These are phyloP conservation scores for Sterna hirundo DNA, from an alignment of 2,113 vertebrate genomes.

Conservation along the genomic window DNA sequence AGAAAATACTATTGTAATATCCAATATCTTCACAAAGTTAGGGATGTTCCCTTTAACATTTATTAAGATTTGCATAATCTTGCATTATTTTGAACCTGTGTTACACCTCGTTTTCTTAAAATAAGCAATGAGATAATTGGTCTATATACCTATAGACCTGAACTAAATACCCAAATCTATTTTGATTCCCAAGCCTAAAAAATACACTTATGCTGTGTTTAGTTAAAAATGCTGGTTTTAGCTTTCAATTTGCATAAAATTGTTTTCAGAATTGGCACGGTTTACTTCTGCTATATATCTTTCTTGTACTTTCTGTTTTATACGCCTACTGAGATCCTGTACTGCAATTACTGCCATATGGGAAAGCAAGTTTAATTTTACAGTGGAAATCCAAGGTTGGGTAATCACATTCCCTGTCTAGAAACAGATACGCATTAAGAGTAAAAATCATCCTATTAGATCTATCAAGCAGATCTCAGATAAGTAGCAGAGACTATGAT, in stretches of 20 bases:
- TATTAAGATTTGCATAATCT: neutral
- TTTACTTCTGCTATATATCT: neutral
- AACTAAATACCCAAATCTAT: neutral
- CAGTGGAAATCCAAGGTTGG: neutral
- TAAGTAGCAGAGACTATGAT: neutral
- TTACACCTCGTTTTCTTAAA: neutral
- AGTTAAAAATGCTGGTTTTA: neutral
- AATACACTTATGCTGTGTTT: neutral
- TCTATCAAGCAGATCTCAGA: neutral
- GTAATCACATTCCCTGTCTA: neutral
- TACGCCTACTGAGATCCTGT: conserved; percentile 30
- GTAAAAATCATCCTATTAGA: neutral
- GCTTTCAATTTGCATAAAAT: conserved; percentile 10
- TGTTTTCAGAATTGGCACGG: conserved; percentile 1
- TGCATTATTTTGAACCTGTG: neutral
- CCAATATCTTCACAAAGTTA: neutral
- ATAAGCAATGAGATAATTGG: neutral
- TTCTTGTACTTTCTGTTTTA: conserved; percentile 4
- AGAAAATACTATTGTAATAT: neutral
- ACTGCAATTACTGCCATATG: conserved; percentile 50
- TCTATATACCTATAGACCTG: neutral
- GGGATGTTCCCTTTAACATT: neutral
- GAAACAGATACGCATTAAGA: neutral
- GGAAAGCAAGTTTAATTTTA: conserved; percentile 27
- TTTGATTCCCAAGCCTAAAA: neutral